These are phyloP conservation scores for Notarius lentiginosus DNA, from an alignment of 2,113 vertebrate genomes.

Conservation along the genomic window DNA sequence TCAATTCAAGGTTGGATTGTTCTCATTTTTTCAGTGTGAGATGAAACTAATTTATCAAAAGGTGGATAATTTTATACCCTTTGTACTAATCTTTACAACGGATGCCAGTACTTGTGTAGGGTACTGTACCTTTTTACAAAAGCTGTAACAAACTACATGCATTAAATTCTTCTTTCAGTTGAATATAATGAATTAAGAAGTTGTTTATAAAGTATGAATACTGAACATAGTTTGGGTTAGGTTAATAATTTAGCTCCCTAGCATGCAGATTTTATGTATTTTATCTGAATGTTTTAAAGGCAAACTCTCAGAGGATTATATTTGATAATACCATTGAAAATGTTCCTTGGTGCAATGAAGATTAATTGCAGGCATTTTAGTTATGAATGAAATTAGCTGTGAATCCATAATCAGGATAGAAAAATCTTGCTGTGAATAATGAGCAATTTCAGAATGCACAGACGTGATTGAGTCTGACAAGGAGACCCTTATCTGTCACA, in stretches of 20 bases:
- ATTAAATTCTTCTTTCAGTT: neutral
- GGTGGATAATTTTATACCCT: no score
- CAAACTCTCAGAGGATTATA: neutral
- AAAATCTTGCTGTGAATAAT: conserved; percentile 49
- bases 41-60: neutral
- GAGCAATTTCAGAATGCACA: conserved; percentile 38
- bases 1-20: no score
- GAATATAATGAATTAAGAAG: neutral
- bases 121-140: neutral
- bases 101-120: no score
- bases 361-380: conserved; percentile 50
- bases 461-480: conserved; percentile 37
- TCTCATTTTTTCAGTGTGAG: neutral
- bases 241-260: neutral
- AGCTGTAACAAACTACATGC: neutral
- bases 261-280: neutral
- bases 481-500: conserved; percentile 42
- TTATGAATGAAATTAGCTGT: conserved; percentile 55
- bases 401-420: conserved; percentile 53
- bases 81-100: no score
- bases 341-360: conserved; percentile 34
- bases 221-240: neutral
- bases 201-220: neutral
- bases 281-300: neutral
- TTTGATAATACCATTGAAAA: neutral